Evolutionary conservation across 2,888 invertebrate genomes (phyloP).

Genomic region (Drosophila peninsularis): DNA sequence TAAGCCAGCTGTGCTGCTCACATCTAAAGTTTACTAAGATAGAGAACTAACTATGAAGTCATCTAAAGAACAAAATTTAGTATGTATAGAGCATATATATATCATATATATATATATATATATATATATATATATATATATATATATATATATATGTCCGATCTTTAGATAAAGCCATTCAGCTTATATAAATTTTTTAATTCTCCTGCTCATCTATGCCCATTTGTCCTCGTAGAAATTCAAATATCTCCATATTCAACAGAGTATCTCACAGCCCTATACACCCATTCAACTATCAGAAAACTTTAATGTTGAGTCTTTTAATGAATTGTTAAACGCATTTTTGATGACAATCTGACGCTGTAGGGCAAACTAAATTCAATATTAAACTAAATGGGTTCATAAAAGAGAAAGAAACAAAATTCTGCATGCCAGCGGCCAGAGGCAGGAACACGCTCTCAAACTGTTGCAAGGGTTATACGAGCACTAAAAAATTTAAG

Average conservation of each 20-base stretch:
- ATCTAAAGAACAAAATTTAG: neutral
- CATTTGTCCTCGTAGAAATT: neutral
- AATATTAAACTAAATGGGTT: slow-evolving; percentile 27
- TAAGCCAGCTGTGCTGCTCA: too few relatives aligned
- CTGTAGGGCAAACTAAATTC: slow-evolving; percentile 16
- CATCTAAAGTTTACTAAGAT: too few relatives aligned
- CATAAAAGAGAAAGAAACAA: slow-evolving; percentile 6
- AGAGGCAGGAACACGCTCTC: slow-evolving; percentile 4
- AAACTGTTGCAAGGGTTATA: slow-evolving; percentile 31
- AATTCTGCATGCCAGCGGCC: neutral
- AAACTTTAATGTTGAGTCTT: slow-evolving; percentile 3
- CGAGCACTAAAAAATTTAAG: slow-evolving; percentile 37
- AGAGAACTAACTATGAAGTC: too few relatives aligned
- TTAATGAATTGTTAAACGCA: slow-evolving; percentile 49
- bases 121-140: neutral
- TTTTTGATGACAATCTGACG: slow-evolving; percentile 17
- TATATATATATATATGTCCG: neutral
- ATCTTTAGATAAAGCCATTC: neutral
- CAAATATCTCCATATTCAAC: neutral
- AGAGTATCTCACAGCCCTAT: too few relatives aligned
- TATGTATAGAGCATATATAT: neutral
- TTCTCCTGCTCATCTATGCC: neutral
- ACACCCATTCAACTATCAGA: neutral
- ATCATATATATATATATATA: neutral
- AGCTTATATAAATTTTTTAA: neutral